Conservation (phyloP, 2,888 invertebrate genomes). For the Gasteruption jaculator region DNA sequence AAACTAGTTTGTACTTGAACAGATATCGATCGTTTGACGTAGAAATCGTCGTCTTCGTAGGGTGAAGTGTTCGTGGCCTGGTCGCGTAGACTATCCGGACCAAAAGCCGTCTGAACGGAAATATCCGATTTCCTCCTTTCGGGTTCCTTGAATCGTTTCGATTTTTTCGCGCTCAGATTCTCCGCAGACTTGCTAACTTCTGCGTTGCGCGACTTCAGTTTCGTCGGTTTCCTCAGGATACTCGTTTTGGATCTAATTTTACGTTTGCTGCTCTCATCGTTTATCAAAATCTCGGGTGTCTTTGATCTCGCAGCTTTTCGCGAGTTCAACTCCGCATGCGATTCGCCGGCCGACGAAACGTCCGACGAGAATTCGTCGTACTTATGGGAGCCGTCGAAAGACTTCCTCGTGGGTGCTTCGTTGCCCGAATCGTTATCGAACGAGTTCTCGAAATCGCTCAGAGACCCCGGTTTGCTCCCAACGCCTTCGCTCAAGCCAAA, state of each 20-base stretch:
- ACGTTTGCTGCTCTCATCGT: slow-evolving; percentile 16
- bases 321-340: too few species aligned
- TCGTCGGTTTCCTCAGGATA: slow-evolving; percentile 36
- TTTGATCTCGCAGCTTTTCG: slow-evolving; percentile 19
- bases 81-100: slow-evolving; percentile 28
- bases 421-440: slow-evolving; percentile 42
- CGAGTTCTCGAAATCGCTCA: slow-evolving; percentile 33
- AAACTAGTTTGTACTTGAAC: slow-evolving; percentile 45
- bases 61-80: slow-evolving; percentile 46
- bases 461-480: slow-evolving; percentile 30
- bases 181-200: slow-evolving; percentile 44
- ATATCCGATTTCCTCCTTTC: slow-evolving; percentile 44
- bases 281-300: too few species aligned
- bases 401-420: slow-evolving; percentile 32
- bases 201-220: slow-evolving; percentile 35
- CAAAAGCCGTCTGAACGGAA: slow-evolving; percentile 34
- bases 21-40: slow-evolving; percentile 33
- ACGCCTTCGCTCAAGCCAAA: slow-evolving; percentile 30
- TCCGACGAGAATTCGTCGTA: slow-evolving; percentile 30
- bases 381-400: slow-evolving; percentile 32
- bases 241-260: slow-evolving; percentile 23
- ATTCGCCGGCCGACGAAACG: slow-evolving; percentile 35
- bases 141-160: slow-evolving; percentile 39
- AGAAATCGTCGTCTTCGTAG: slow-evolving; percentile 31
- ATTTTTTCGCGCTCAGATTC: slow-evolving; percentile 30